A percentile compares a stretch with the other conserved stretches of the same genome.
phyloP scores from a whole-genome alignment of 2,113 vertebrate species.

The Anolis carolinensis region DNA sequence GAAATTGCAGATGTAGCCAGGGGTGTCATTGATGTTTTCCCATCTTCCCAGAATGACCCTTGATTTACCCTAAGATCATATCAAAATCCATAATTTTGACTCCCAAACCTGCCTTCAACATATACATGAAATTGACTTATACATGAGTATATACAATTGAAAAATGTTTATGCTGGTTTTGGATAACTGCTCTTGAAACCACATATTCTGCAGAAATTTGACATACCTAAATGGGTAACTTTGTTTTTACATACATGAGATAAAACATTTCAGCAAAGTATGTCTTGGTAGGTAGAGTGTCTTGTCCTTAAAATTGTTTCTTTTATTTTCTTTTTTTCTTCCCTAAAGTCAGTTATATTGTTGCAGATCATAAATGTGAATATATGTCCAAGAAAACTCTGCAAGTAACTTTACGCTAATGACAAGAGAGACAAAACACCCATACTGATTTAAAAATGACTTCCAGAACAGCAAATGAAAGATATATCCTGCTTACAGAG shows the following conservation, averaged over 20 bases:
- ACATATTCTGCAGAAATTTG: not conserved
- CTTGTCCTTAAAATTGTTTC: not conserved
- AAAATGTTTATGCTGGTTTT: not conserved
- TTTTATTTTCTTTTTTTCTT: not conserved
- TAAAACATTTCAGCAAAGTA: not conserved
- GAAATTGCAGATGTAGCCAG: too few species aligned
- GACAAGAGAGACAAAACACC: constrained; percentile 38
- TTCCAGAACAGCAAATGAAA: constrained; percentile 51
- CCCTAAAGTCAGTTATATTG: constrained; percentile 26
- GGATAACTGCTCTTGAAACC: not conserved
- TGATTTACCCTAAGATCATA: too few species aligned
- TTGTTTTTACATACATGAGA: not conserved
- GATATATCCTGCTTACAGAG: constrained; percentile 63
- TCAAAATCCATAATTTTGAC: too few species aligned
- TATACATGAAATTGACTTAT: too few species aligned
- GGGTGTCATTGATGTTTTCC: too few species aligned
- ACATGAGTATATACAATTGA: too few species aligned
- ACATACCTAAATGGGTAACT: not conserved
- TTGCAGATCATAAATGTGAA: not conserved
- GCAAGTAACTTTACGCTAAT: constrained; percentile 43
- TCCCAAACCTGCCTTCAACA: too few species aligned
- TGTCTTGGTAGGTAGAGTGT: not conserved
- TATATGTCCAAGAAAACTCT: constrained; percentile 39
- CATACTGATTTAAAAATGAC: constrained; percentile 53
- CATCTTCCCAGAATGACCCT: too few species aligned